Evolutionary conservation across 2,797 vertebrate species (phyloP).

Genomic region (Micromesistius poutassou): DNA sequence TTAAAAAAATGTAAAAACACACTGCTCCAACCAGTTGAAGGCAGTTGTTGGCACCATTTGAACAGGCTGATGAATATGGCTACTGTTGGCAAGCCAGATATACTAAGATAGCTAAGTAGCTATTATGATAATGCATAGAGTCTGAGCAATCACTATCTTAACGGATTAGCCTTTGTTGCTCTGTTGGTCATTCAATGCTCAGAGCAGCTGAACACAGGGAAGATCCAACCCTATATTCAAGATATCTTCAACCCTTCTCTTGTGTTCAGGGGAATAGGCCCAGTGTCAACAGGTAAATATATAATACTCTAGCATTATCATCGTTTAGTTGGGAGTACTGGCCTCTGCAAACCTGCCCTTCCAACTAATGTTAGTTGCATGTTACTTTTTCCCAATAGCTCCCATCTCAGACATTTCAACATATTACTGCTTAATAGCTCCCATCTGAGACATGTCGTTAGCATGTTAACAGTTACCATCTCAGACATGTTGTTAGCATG

Average conservation of each 20-base stretch:
- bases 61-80: constrained; percentile 20
- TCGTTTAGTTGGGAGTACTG: background rate
- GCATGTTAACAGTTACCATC: background rate
- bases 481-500: background rate
- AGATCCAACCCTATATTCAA: background rate
- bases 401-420: too few relatives aligned
- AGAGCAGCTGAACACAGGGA: constrained; percentile 1
- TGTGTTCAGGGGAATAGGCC: background rate
- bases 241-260: constrained; percentile 1
- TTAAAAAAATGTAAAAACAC: constrained; percentile 14
- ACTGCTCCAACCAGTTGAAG: constrained; percentile 27
- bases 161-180: background rate
- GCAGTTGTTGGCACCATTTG: constrained; percentile 15
- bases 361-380: background rate
- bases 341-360: background rate
- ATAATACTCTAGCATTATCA: background rate
- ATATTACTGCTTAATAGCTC: background rate
- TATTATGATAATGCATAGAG: constrained; percentile 1
- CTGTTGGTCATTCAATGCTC: background rate
- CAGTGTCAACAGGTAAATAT: background rate
- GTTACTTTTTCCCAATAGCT: background rate
- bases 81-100: background rate
- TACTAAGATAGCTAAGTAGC: background rate
- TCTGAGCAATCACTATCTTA: background rate
- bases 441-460: background rate